phyloP scores from a whole-genome alignment of 1,140 invertebrate genomes.

The Drosophila jambulina region DNA sequence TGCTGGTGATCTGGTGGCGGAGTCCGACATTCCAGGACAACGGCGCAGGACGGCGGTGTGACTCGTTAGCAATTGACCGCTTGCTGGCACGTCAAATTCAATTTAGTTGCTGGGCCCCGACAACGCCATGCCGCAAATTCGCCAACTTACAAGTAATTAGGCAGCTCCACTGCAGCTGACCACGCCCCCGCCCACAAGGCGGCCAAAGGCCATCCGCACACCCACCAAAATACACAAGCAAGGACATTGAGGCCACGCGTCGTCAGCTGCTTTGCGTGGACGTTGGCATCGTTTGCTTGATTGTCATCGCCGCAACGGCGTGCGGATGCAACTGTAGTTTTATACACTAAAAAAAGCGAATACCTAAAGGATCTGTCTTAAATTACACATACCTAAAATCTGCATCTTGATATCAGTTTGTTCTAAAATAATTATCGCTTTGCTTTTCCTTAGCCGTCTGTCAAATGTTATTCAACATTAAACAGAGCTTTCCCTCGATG shows the following conservation, averaged over 20 bases:
- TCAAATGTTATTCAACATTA: too few relatives aligned
- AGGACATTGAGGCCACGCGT: constrained; percentile 61
- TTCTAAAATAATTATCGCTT: not conserved
- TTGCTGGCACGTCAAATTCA: constrained; percentile 69
- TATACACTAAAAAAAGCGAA: not conserved
- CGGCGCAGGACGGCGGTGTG: constrained; percentile 7
- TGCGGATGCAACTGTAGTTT: constrained; percentile 39
- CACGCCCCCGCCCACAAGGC: constrained; percentile 26
- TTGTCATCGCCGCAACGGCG: constrained; percentile 55
- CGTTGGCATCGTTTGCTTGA: constrained; percentile 61
- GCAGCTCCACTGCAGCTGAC: constrained; percentile 64
- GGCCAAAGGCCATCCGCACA: constrained; percentile 34
- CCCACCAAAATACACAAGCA: constrained; percentile 12
- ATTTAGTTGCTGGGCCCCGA: constrained; percentile 67
- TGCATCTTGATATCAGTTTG: not conserved
- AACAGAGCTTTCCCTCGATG: too few relatives aligned
- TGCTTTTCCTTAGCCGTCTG: not conserved
- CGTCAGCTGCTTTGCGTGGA: constrained; percentile 68
- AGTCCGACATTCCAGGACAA: not conserved
- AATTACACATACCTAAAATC: not conserved
- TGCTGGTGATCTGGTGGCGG: constrained; percentile 8
- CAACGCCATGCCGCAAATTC: constrained; percentile 75
- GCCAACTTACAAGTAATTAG: constrained; percentile 84
- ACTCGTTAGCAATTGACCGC: constrained; percentile 65
- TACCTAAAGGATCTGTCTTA: not conserved